Evolutionary conservation across 2,113 vertebrate genomes (phyloP), one percentile per base, ranked within the genome.

Genomic region (Hiodon tergisus): DNA sequence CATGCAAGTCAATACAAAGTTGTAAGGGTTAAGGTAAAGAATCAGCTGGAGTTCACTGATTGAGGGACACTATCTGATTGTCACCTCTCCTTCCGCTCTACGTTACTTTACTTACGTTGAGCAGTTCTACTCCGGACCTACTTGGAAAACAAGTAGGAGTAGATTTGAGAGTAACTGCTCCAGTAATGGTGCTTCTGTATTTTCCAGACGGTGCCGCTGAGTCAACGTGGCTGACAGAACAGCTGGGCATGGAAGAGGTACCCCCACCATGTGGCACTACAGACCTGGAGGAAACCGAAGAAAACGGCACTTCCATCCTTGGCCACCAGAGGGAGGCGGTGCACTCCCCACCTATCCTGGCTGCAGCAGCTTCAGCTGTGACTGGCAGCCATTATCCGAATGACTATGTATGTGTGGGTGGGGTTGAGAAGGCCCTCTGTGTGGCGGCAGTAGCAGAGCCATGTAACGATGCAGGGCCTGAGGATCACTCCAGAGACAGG

Each of bases 171-270:
- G 9, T 17, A 52, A 50, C 6, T 10, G 6, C 47, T 58, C 14
- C n/a, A 46, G 65, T 58, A 51, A 75, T 57, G 31, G 31, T 66
- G 53, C 54, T 14, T 50, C 63, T 77, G n/a, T 77, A 55, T 62
- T 11, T 65, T 16, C 47, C 71, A 77, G 76, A 61, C 71, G 17
- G 76, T 66, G 6, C 14, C 2, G 14, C 47, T 78, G 6, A 62
- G 69, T 57, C 78, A 77, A 69, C 59, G 71, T 65, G 5, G 61
- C 74, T 51, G 74, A 80, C 79, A 78, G 80, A 82, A 75, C 85
- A 83, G 78, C 76, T 63, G n/a, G 67, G 11, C n/a, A 48, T 70
- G 59, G 75, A 77, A 67, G 78, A 80, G 11, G 57, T 61, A n/a
- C 31, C 54, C 77, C 48, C 54, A n/a, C 13, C 65, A 55, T 77